Percentiles rank a stretch among this genome's conserved stretches.
These are phyloP conservation scores for Siniperca undulata DNA, from an alignment of 2,797 vertebrate genomes.

Conservation along the genomic window DNA sequence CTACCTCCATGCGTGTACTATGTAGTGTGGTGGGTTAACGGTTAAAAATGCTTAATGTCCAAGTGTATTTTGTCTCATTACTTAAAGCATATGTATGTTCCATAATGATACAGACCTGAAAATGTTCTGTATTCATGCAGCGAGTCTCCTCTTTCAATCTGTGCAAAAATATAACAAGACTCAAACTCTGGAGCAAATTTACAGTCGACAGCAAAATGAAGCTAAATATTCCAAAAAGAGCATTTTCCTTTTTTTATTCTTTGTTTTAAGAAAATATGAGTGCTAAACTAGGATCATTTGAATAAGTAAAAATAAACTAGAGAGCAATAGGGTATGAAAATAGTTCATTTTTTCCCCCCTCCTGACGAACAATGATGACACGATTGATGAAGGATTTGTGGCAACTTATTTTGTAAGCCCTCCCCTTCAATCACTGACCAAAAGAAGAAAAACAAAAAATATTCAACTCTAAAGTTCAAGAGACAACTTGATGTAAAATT, in stretches of 20 bases:
- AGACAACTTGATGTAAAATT: constrained; percentile 89
- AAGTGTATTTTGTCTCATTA: constrained; percentile 54
- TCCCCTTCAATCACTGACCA: constrained; percentile 87
- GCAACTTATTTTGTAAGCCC: constrained; percentile 81
- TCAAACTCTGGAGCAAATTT: constrained; percentile 86
- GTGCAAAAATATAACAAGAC: constrained; percentile 90
- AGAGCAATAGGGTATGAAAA: constrained; percentile 96
- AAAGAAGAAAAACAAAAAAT: constrained; percentile 76
- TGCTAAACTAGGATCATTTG: constrained; percentile 91
- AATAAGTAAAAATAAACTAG: constrained; percentile 95
- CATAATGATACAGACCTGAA: constrained; percentile 73
- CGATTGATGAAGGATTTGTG: constrained; percentile 83
- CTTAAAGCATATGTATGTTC: constrained; percentile 64
- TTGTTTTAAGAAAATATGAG: constrained; percentile 90
- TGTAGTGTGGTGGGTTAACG: constrained; percentile 60
- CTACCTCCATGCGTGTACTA: constrained; percentile 35
- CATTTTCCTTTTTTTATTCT: constrained; percentile 66
- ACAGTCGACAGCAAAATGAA: constrained; percentile 86
- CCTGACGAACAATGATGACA: constrained; percentile 81
- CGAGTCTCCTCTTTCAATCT: constrained; percentile 84
- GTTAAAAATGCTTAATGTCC: constrained; percentile 65
- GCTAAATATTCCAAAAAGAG: constrained; percentile 88
- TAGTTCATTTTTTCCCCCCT: constrained; percentile 87
- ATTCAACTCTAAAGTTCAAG: constrained; percentile 74
- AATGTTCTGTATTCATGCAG: constrained; percentile 76